These are phyloP conservation scores for Beroe forskalii DNA, from an alignment of 37 sponge, comb jelly and placozoan genomes.

Conservation along the genomic window DNA sequence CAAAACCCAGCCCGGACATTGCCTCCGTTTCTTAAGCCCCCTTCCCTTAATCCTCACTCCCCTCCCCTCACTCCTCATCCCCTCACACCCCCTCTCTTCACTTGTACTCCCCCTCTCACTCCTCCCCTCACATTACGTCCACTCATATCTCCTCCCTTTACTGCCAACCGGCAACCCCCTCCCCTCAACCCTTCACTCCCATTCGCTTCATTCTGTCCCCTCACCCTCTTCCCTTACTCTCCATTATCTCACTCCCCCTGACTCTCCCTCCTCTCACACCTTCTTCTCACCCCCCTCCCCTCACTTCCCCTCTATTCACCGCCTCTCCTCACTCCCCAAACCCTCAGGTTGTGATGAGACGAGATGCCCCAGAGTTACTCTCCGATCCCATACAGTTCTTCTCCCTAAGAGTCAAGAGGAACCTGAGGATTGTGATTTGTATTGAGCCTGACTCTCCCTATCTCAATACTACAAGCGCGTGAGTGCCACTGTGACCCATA, in stretches of 20 bases:
- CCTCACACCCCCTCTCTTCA: not conserved
- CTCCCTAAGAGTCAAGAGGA: slow-evolving; percentile 70
- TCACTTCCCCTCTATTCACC: not conserved
- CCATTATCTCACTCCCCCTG: not conserved
- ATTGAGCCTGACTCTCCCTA: slow-evolving; percentile 72
- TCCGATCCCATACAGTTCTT: slow-evolving; percentile 84
- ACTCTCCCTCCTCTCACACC: not conserved
- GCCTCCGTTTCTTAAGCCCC: no score
- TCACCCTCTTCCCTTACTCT: not conserved
- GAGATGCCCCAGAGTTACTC: slow-evolving; percentile 80
- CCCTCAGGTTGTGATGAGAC: slow-evolving; percentile 70
- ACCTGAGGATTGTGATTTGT: slow-evolving; percentile 80
- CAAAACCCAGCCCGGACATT: no score
- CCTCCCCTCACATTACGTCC: not conserved
- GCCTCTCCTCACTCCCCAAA: not conserved
- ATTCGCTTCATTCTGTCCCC: not conserved
- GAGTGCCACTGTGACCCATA: slow-evolving; percentile 44
- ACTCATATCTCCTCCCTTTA: not conserved
- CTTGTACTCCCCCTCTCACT: not conserved
- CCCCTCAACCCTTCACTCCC: not conserved
- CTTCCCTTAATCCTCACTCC: not conserved
- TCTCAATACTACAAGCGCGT: slow-evolving; percentile 65
- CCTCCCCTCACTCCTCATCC: not conserved
- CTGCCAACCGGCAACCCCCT: not conserved
- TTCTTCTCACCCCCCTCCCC: not conserved